Percentiles rank a stretch among this genome's conserved stretches.
These are phyloP conservation scores for Hymenopus coronatus DNA, from an alignment of 2,888 invertebrate genomes.

Conservation along the genomic window DNA sequence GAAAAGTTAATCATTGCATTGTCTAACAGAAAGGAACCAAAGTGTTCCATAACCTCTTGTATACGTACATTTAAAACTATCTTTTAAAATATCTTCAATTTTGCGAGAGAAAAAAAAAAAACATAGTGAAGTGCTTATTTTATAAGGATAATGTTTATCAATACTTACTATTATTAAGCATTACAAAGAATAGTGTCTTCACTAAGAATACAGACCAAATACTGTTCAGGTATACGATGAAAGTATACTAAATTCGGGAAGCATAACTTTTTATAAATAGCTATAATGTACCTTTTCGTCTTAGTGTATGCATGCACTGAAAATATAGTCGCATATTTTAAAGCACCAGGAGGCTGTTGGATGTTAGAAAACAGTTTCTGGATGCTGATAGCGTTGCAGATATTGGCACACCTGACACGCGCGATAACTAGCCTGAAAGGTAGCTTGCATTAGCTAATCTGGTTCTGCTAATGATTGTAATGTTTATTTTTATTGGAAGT, in stretches of 20 bases:
- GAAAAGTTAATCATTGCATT: background rate
- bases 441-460: too few relatives aligned
- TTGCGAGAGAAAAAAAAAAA: background rate
- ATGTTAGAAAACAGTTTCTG: too few relatives aligned
- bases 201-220: background rate
- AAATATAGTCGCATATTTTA: too few relatives aligned
- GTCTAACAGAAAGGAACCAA: background rate
- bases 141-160: background rate
- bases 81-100: background rate
- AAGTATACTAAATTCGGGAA: background rate
- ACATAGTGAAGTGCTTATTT: background rate
- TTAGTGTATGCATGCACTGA: too few relatives aligned
- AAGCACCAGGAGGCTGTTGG: too few relatives aligned
- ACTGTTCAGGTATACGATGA: background rate
- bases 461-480: too few relatives aligned
- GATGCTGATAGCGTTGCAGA: too few relatives aligned
- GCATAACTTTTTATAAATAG: background rate
- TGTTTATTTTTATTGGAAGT: too few relatives aligned
- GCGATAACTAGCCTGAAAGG: too few relatives aligned
- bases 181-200: slow-evolving; percentile 10
- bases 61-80: slow-evolving; percentile 4
- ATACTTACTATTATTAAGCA: background rate
- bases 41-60: background rate
- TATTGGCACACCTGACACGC: too few relatives aligned
- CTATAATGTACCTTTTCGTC: background rate